phyloP scores from a whole-genome alignment of 2,113 vertebrate genomes.

The Dromaius novaehollandiae region DNA sequence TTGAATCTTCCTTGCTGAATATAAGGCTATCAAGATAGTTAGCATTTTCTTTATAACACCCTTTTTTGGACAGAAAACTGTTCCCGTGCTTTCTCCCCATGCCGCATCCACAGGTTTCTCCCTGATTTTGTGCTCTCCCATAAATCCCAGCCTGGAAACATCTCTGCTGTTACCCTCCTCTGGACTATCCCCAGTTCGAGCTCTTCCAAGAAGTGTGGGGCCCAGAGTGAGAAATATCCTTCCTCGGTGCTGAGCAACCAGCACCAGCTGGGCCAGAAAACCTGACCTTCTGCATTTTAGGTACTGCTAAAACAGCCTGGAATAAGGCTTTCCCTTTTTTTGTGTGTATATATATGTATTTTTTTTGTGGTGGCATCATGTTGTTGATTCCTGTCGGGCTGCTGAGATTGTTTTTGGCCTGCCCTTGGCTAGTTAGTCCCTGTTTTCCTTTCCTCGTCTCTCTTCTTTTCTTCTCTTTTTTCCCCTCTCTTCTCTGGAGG shows the following conservation, averaged over 20 bases:
- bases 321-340: not conserved
- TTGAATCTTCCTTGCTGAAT: not conserved
- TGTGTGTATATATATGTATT: not conserved
- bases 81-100: not conserved
- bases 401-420: not conserved
- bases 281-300: not conserved
- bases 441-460: too few species aligned
- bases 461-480: too few species aligned
- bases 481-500: rapidly evolving
- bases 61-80: not conserved
- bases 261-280: not conserved
- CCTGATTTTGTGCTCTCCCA: not conserved
- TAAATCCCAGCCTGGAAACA: not conserved
- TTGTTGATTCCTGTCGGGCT: not conserved
- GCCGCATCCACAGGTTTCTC: not conserved
- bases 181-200: not conserved
- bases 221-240: not conserved
- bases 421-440: too few species aligned
- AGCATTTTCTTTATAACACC: not conserved
- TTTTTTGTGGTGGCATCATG: not conserved
- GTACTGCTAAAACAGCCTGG: not conserved
- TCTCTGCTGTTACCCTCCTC: not conserved
- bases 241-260: not conserved
- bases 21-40: not conserved
- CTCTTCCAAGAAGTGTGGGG: not conserved